These are phyloP conservation scores for Rhopalosiphum padi DNA, from an alignment of 1,140 invertebrate species.

Conservation along the genomic window DNA sequence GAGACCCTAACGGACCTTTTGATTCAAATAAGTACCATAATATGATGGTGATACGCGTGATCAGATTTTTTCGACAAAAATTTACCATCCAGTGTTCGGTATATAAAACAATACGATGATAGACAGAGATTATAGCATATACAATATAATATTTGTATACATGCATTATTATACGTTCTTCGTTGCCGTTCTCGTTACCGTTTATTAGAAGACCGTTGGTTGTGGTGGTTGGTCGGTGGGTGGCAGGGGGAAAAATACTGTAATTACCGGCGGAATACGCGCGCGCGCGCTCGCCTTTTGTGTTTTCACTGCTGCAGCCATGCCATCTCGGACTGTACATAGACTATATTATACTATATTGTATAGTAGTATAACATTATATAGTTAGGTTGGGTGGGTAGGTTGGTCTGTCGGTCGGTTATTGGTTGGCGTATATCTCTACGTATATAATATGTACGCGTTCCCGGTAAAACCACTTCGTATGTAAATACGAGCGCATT, in stretches of 20 bases:
- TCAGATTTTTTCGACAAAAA: neutral
- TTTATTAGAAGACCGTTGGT: conserved; percentile 16
- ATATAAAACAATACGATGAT: neutral
- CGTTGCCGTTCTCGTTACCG: neutral
- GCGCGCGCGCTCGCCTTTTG: conserved; percentile 14
- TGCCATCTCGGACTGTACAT: conserved; percentile 26
- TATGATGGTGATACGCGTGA: neutral
- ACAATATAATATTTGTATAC: neutral
- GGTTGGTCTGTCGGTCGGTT: neutral
- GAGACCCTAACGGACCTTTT: neutral
- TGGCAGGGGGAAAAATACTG: neutral
- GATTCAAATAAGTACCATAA: neutral
- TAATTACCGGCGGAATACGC: conserved; percentile 12
- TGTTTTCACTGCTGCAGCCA: neutral
- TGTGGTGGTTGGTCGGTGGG: neutral
- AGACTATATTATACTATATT: neutral
- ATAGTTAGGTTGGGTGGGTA: neutral
- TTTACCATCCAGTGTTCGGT: neutral
- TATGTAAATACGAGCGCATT: conserved; percentile 34
- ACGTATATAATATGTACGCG: neutral
- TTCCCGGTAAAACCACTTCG: neutral
- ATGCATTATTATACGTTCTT: neutral
- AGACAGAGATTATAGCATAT: neutral
- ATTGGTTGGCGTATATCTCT: neutral
- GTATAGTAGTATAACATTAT: neutral